Base-by-base conservation (phyloP, 2,888 invertebrate genomes). In the Drosophila imparisetae region DNA sequence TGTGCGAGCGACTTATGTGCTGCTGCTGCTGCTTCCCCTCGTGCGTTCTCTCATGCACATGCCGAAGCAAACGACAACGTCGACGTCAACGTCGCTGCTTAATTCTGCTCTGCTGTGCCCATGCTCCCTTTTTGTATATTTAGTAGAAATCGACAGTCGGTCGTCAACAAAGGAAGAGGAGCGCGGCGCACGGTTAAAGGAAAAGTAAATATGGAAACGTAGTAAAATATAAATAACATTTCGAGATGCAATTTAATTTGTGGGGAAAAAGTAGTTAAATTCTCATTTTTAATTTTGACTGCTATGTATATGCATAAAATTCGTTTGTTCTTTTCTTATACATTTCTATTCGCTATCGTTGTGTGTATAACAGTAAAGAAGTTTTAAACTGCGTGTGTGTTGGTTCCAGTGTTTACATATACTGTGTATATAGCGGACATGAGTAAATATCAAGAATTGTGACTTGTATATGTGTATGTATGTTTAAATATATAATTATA, bases 31-130 rank as follows among this genome's bases (percentile, higher is more conserved):
- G 24, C 78, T 76, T 76, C 70, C 72, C 84, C 84, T 85, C 88
- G 75, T 87, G 73, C 90, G 73, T 60, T 85, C 89, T 86, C 65
- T 84, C 89, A 48, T 72, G 59, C 75, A 74, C 75, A 84, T 72
- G 60, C 55, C 54, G 45, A 58, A 61, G 53, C 67, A 70, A 68
- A 66, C 72, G 60, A 65, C 58, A 45, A 29, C 58, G 42, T 66
- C 36, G 18, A 45, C 45, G 21, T 45, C 45, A 24, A 18, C 57
- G 48, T 50, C 40, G 75, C 63, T 70, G 66, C 63, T 67, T 15
- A 66, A 50, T 81, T 75, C 48, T 45, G 24, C 15, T 45, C 24
- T 45, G 24, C 15, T 63, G 29, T 65, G 70, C 24, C 50, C 49
- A 38, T 73, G 70, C 68, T 80, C 78, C 79, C 81, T 80, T 78